Evolutionary conservation across 2,888 invertebrate species (phyloP).

Genomic region (Panzeria rudis): DNA sequence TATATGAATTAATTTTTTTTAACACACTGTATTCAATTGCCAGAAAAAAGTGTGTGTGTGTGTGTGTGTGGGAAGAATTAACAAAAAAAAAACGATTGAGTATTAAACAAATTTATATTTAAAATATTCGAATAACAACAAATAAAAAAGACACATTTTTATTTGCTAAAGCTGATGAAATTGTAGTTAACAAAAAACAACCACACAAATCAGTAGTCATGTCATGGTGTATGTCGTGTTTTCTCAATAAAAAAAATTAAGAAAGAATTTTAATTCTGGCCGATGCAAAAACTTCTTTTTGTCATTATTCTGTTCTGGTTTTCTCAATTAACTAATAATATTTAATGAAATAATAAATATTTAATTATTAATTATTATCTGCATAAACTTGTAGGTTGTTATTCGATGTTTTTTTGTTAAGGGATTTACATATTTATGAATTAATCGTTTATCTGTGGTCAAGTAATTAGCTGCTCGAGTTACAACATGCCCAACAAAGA

Average conservation of each 20-base stretch:
- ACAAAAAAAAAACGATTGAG: slow-evolving; percentile 4
- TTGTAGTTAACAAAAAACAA: background rate
- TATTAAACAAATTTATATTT: slow-evolving; percentile 3
- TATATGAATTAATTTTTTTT: slow-evolving; percentile 3
- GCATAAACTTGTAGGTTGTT: background rate
- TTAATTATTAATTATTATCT: slow-evolving; percentile 50
- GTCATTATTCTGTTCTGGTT: slow-evolving; percentile 24
- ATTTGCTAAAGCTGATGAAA: background rate
- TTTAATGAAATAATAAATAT: slow-evolving; percentile 51
- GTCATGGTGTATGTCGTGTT: slow-evolving; percentile 20
- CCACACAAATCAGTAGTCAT: slow-evolving; percentile 8
- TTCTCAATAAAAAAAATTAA: slow-evolving; percentile 6
- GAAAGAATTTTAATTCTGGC: slow-evolving; percentile 4
- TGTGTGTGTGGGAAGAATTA: background rate
- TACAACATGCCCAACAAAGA: slow-evolving; percentile 13
- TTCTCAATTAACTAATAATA: slow-evolving; percentile 53
- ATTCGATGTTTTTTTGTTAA: slow-evolving; percentile 21
- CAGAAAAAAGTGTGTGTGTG: slow-evolving; percentile 11
- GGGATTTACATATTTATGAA: slow-evolving; percentile 37
- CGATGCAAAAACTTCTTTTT: slow-evolving; percentile 1
- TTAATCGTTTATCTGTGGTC: background rate
- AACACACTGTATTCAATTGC: slow-evolving; percentile 24
- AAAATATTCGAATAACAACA: background rate
- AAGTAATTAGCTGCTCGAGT: background rate
- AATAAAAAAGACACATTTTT: slow-evolving; percentile 12